Conservation (phyloP, 2,888 invertebrate genomes). For the Cheilosia vulpina region DNA sequence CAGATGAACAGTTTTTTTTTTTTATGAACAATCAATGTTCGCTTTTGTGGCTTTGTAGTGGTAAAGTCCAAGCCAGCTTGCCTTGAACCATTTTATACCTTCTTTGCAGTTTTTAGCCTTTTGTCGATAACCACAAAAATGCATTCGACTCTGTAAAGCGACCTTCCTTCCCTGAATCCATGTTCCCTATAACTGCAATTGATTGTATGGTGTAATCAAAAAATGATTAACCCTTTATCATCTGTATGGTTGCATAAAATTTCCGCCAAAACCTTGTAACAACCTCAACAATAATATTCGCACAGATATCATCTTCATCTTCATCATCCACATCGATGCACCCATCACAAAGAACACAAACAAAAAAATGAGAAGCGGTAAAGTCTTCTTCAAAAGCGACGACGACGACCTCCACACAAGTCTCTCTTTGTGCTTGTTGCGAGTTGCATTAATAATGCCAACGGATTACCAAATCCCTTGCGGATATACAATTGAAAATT, state of each 20-base stretch:
- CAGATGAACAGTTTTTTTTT: too few relatives aligned
- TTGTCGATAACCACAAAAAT: too few relatives aligned
- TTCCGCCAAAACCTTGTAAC: slow-evolving; percentile 23
- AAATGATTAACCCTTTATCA: slow-evolving; percentile 39
- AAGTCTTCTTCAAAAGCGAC: slow-evolving; percentile 27
- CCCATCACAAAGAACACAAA: slow-evolving; percentile 14
- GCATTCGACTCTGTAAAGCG: too few relatives aligned
- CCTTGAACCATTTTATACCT: too few relatives aligned
- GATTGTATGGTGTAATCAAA: slow-evolving; percentile 37
- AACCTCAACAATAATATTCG: slow-evolving; percentile 46
- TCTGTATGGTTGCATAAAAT: slow-evolving; percentile 33
- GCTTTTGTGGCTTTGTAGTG: too few relatives aligned
- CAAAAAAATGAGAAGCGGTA: not conserved
- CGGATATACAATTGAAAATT: slow-evolving; percentile 71
- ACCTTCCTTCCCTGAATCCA: too few relatives aligned
- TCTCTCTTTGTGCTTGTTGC: slow-evolving; percentile 15
- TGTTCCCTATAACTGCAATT: not conserved
- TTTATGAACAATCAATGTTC: too few relatives aligned
- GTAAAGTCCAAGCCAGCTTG: too few relatives aligned
- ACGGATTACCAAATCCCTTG: slow-evolving; percentile 66
- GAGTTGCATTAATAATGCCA: slow-evolving; percentile 63
- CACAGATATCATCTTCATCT: slow-evolving; percentile 56
- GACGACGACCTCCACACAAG: slow-evolving; percentile 28
- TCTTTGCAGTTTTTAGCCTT: too few relatives aligned
- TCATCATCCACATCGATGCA: slow-evolving; percentile 5